phyloP scores from a whole-genome alignment of 1,140 invertebrate genomes.

The Drosophila ambigua region DNA sequence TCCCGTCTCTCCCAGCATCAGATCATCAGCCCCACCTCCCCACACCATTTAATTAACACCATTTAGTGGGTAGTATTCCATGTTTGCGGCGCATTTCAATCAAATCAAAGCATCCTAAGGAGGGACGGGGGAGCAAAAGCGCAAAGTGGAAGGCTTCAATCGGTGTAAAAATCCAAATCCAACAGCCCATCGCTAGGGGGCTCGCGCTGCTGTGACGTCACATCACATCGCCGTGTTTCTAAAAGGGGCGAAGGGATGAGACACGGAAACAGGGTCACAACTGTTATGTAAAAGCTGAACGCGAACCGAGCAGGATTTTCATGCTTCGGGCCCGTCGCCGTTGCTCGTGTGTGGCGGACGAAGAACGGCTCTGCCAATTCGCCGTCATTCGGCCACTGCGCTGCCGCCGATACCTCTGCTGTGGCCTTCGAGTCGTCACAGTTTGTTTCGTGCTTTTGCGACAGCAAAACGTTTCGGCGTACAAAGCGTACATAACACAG shows the following conservation, averaged over 20 bases:
- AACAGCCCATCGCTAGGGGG: constrained; percentile 2
- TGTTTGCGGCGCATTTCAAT: constrained; percentile 65
- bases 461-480: constrained; percentile 46
- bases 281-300: constrained; percentile 58
- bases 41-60: constrained; percentile 28
- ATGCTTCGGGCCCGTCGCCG: constrained; percentile 6
- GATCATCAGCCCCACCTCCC: neutral
- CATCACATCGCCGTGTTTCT: constrained; percentile 24
- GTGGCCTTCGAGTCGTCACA: constrained; percentile 48
- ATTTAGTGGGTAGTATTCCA: constrained; percentile 55
- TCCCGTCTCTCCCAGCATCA: no score
- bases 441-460: constrained; percentile 70
- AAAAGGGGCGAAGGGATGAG: neutral
- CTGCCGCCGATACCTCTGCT: constrained; percentile 19
- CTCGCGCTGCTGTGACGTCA: constrained; percentile 60
- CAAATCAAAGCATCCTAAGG: constrained; percentile 37
- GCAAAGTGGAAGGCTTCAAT: no score
- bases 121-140: neutral
- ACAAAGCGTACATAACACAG: constrained; percentile 46
- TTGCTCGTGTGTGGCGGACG: no score
- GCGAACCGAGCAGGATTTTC: constrained; percentile 36
- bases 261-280: neutral
- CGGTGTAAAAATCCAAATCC: constrained; percentile 9
- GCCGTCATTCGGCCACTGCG: constrained; percentile 10
- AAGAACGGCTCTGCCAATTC: constrained; percentile 10